Evolutionary conservation across 2,888 invertebrate genomes (phyloP).

Genomic region (Morinoia aosen): DNA sequence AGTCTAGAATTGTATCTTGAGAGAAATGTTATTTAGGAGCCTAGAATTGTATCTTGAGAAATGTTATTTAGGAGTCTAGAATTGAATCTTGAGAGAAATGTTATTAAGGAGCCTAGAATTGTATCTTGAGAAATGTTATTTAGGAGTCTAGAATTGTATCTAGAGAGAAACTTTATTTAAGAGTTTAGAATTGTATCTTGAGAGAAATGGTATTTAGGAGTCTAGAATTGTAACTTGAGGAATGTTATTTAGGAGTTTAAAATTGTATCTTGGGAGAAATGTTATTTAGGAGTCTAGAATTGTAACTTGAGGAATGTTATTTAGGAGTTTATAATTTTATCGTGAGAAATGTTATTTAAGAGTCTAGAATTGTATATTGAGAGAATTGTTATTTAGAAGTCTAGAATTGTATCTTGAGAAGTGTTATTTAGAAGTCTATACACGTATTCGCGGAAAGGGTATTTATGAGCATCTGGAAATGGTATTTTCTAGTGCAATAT

Average conservation of each 20-base stretch:
- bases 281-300: not conserved
- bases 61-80: not conserved
- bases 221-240: too few species aligned
- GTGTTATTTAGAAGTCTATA: not conserved
- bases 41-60: not conserved
- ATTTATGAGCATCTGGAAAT: not conserved
- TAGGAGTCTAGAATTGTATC: too few species aligned
- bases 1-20: not conserved
- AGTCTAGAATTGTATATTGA: not conserved
- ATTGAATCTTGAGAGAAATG: not conserved
- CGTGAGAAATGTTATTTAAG: not conserved
- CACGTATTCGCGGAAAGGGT: too few species aligned
- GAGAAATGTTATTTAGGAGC: not conserved
- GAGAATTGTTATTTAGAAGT: not conserved
- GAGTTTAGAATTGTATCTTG: too few species aligned
- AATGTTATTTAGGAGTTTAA: not conserved
- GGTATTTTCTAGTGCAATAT: not conserved
- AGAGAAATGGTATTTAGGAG: too few species aligned
- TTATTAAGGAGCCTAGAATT: not conserved
- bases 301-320: not conserved
- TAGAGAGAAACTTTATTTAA: too few species aligned
- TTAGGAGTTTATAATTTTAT: not conserved
- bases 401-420: not conserved
- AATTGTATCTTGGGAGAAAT: not conserved
- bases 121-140: not conserved